These are phyloP conservation scores for Drosophila sulfurigaster DNA, from an alignment of 1,140 invertebrate species.

Conservation along the genomic window DNA sequence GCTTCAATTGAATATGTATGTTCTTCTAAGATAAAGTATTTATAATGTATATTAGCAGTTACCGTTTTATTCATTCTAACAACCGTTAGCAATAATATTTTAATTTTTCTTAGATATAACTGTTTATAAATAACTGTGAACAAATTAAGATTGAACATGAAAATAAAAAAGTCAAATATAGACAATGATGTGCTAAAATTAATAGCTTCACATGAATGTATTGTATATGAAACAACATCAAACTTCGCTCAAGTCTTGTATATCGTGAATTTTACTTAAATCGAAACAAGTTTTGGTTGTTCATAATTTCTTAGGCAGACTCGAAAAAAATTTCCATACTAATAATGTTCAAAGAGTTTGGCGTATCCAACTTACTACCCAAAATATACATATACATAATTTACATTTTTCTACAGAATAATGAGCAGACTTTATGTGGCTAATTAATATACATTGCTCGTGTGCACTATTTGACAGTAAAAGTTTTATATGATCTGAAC, in stretches of 20 bases:
- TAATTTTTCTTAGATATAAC: not conserved
- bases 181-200: not conserved
- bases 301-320: constrained; percentile 34
- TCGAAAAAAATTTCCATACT: constrained; percentile 52
- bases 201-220: constrained; percentile 26
- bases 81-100: too few relatives aligned
- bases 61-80: not conserved
- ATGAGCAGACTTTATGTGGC: not conserved
- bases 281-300: constrained; percentile 53
- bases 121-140: constrained; percentile 1
- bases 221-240: constrained; percentile 33
- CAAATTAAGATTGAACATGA: not conserved
- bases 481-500: not conserved
- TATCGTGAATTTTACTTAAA: constrained; percentile 16
- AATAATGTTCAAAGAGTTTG: constrained; percentile 35
- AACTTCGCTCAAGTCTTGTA: constrained; percentile 17
- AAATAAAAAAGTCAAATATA: not conserved
- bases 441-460: not conserved
- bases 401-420: not conserved
- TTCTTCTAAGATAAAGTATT: not conserved
- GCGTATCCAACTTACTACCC: constrained; percentile 10
- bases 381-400: constrained; percentile 2
- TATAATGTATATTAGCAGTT: not conserved
- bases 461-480: not conserved
- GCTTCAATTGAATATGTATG: not conserved